Conservation (phyloP, 2,113 vertebrate species). For the Dissostichus mawsoni region DNA sequence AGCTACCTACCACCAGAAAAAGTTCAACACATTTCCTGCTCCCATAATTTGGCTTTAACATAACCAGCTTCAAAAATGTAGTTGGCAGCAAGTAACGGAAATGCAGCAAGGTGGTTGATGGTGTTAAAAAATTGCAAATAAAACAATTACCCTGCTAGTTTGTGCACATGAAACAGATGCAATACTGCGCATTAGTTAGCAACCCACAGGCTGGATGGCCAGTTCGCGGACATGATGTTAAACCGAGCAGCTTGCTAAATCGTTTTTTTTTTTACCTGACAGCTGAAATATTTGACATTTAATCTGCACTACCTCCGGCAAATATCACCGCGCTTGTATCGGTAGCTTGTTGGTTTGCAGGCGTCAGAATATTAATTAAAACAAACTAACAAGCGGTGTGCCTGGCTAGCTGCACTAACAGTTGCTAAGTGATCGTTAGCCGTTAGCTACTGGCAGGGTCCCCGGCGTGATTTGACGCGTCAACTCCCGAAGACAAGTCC, state of each 20-base stretch:
- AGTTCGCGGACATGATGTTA: conserved; percentile 72
- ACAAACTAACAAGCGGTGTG: conserved; percentile 49
- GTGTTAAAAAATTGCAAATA: conserved; percentile 37
- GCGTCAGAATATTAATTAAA: conserved; percentile 42
- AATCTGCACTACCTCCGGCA: not conserved
- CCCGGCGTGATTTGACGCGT: conserved; percentile 87
- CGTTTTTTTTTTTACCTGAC: conserved; percentile 35
- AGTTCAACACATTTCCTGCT: conserved; percentile 61
- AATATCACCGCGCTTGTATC: conserved; percentile 7
- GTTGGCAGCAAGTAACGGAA: conserved; percentile 51
- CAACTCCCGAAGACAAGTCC: conserved; percentile 81
- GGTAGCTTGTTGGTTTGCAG: conserved; percentile 4
- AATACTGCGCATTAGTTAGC: conserved; percentile 79
- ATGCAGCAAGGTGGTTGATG: conserved; percentile 41
- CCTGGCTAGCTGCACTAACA: conserved; percentile 58
- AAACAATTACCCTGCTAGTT: conserved; percentile 46
- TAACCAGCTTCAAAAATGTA: conserved; percentile 39
- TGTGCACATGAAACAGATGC: conserved; percentile 58
- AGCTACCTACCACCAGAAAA: conserved; percentile 69
- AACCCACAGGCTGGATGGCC: conserved; percentile 65
- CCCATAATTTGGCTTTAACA: conserved; percentile 62
- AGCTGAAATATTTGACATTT: conserved; percentile 43
- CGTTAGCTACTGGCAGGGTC: conserved; percentile 79
- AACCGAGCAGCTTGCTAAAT: conserved; percentile 47
- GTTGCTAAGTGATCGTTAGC: conserved; percentile 76